A percentile compares a stretch with the other conserved stretches of the same genome.
These are phyloP conservation scores for Myotis vivesi DNA, from an alignment of 2,797 vertebrate genomes.

Conservation along the genomic window DNA sequence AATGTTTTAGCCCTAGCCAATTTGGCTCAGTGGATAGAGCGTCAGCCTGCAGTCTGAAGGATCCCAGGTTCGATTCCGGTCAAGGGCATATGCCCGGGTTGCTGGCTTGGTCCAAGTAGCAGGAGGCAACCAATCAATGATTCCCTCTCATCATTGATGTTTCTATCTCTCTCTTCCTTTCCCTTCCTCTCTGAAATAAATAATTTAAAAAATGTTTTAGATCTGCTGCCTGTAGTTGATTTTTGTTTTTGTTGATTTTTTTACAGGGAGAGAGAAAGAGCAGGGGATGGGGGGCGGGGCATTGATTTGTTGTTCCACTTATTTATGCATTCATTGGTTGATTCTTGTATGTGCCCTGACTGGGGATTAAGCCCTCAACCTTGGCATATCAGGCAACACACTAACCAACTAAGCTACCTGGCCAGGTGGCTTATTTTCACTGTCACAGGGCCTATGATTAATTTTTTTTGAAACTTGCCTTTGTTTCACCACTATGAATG, in stretches of 20 bases:
- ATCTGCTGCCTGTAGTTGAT: constrained; percentile 2
- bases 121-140: too few species aligned
- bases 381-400: neutral
- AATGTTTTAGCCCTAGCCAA: neutral
- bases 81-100: too few species aligned
- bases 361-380: neutral
- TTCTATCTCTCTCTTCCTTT: too few species aligned
- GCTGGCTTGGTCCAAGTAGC: too few species aligned
- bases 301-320: neutral
- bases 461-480: neutral
- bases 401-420: neutral
- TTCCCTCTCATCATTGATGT: too few species aligned
- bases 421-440: neutral
- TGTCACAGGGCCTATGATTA: neutral
- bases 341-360: neutral
- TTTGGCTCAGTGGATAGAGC: too few species aligned
- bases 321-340: neutral
- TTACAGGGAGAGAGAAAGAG: neutral
- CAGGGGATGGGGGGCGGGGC: fast-evolving
- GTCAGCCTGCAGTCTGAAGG: too few species aligned
- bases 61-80: too few species aligned
- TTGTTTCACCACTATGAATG: neutral
- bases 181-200: too few species aligned
- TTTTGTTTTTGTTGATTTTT: neutral
- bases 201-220: neutral